These are phyloP conservation scores for Seriola rivoliana DNA, from an alignment of 2,113 vertebrate species.

Conservation along the genomic window DNA sequence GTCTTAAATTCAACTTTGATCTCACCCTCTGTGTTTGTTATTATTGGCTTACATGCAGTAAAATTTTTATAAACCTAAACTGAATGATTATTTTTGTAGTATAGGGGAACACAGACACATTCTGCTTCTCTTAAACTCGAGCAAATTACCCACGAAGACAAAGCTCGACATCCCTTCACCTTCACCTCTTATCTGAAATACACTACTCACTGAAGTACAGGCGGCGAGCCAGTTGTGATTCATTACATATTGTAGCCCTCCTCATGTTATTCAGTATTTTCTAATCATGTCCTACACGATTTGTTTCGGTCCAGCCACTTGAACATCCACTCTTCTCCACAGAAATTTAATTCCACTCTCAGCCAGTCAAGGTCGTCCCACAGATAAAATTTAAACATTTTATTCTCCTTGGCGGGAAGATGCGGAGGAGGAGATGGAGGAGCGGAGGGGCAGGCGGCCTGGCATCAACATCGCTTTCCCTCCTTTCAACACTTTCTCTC, in stretches of 20 bases:
- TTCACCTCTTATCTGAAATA: slow-evolving; percentile 29
- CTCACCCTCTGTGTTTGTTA: not conserved
- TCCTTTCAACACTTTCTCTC: slow-evolving; percentile 15
- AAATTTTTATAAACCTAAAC: not conserved
- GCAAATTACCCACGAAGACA: slow-evolving; percentile 9
- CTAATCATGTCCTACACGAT: slow-evolving; percentile 66
- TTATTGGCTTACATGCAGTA: not conserved
- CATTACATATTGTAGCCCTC: slow-evolving; percentile 45
- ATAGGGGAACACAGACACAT: not conserved
- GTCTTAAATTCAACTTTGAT: not conserved
- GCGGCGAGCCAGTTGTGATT: slow-evolving; percentile 44
- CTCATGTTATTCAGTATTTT: slow-evolving; percentile 58
- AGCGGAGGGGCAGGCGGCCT: slow-evolving; percentile 8
- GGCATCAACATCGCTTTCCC: slow-evolving; percentile 12
- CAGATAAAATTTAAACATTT: slow-evolving; percentile 74
- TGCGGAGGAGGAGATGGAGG: slow-evolving; percentile 34
- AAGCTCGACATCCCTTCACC: slow-evolving; percentile 25
- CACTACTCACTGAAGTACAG: slow-evolving; percentile 26
- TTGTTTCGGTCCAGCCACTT: slow-evolving; percentile 56
- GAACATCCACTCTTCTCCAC: slow-evolving; percentile 58
- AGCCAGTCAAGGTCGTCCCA: slow-evolving; percentile 69
- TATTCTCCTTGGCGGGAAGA: slow-evolving; percentile 55
- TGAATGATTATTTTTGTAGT: not conserved
- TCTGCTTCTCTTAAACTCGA: not conserved
- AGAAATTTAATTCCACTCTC: slow-evolving; percentile 70